Evolutionary conservation across 2,797 vertebrate species (phyloP), one percentile per base, ranked within the genome.

Genomic region (Apogon talboti): DNA sequence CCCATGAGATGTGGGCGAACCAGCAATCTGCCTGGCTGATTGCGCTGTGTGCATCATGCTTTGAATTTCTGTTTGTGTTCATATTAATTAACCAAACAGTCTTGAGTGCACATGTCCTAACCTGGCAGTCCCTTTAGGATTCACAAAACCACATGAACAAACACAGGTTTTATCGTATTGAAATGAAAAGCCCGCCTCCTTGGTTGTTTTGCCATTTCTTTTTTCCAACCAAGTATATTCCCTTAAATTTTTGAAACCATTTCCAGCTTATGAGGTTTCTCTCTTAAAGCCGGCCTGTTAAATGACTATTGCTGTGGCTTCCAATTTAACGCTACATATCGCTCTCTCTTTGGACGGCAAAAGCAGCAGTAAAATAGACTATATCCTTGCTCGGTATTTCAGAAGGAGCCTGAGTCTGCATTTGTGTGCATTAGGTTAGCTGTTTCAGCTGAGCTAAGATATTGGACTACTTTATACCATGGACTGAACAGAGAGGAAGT

Each of bases 311-410:
- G 75, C 83, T 70, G 73, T 76, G 73, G 65, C 69, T 89, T 90
- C 79, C 79, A 91, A 85, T 92, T 90, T 91, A 90, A 91, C 73
- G 87, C 81, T 86, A 88, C 90, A 87, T 90, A 86, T 87, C 69
- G 44, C 71, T 70, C 60, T 51, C 71, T 57, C 56, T 81, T 84
- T 72, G 71, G 81, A 81, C 87, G 83, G 81, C 77, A 73, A 71
- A 82, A 83, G 73, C 74, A 72, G 76, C 76, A 85, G 76, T 83
- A 66, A 82, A 87, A 79, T 78, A 38, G 59, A 76, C 79, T 37
- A 35, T 35, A 48, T 75, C 68, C 78, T 79, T 65, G 76, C 75
- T 55, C 67, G 71, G 74, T 79, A 59, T 87, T 85, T 84, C 42
- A 55, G 53, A 71, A 54, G 55, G 57, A 66, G 56, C 58, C 75